These are phyloP conservation scores for Pangasianodon gigas DNA, from an alignment of 2,113 vertebrate species.

Conservation along the genomic window DNA sequence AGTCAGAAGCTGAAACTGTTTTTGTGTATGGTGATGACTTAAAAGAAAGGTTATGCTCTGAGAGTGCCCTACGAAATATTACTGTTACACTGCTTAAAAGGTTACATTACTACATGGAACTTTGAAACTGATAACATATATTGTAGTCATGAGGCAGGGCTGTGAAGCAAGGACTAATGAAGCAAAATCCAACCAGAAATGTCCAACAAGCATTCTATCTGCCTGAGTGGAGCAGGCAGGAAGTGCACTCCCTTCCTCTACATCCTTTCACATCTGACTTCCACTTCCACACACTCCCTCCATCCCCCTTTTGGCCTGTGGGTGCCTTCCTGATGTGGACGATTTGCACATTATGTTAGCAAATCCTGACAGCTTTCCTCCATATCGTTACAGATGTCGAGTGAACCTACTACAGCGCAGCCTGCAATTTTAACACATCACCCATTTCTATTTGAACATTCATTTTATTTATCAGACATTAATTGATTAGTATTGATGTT, in stretches of 20 bases:
- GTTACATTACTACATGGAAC: background rate
- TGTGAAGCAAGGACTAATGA: background rate
- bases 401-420: slow-evolving; percentile 12
- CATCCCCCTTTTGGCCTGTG: slow-evolving; percentile 1
- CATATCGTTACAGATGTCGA: slow-evolving; percentile 29
- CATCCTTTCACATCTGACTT: slow-evolving; percentile 42
- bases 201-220: slow-evolving; percentile 12
- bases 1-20: background rate
- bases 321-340: slow-evolving; percentile 22
- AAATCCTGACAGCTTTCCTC: slow-evolving; percentile 23
- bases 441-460: slow-evolving; percentile 15
- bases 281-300: slow-evolving; percentile 41
- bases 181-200: slow-evolving; percentile 1
- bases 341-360: slow-evolving; percentile 35
- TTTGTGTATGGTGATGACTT: background rate
- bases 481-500: background rate
- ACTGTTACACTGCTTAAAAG: background rate
- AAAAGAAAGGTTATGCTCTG: background rate
- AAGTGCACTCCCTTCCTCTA: slow-evolving; percentile 49
- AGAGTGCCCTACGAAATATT: background rate
- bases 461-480: background rate
- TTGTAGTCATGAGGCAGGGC: background rate
- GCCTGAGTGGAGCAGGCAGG: slow-evolving; percentile 31
- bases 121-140: background rate
- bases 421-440: background rate